Conservation (phyloP, 92 coral and sea anemone species). For the Virgularia gustaviana region DNA sequence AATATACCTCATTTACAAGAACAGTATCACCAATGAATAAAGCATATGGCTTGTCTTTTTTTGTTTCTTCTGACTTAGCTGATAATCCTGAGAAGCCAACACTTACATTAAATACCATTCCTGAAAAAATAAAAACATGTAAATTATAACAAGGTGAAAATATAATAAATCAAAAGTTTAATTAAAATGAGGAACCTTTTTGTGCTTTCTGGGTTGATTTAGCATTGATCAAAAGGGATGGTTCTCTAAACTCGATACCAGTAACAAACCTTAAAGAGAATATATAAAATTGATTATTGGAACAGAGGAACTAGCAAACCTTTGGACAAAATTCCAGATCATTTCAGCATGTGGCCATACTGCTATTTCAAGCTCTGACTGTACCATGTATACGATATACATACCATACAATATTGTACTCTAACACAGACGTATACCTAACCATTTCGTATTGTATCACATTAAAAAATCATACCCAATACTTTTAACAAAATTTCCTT, state of each 20-base stretch:
- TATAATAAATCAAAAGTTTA: not conserved
- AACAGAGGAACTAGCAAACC: too few species aligned
- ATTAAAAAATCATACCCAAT: slow-evolving; percentile 68
- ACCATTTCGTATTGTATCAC: not conserved
- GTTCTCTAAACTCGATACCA: slow-evolving; percentile 96
- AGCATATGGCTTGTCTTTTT: slow-evolving; percentile 70
- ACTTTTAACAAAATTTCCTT: slow-evolving; percentile 85
- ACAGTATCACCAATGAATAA: slow-evolving; percentile 94
- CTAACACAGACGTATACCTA: not conserved
- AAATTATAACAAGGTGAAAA: not conserved
- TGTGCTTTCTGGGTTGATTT: slow-evolving; percentile 80
- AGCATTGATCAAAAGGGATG: slow-evolving; percentile 76
- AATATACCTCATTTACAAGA: slow-evolving; percentile 75
- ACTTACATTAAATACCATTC: slow-evolving; percentile 93
- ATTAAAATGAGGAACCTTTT: slow-evolving; percentile 57
- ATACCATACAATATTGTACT: not conserved
- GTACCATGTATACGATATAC: too few species aligned
- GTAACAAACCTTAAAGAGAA: slow-evolving; percentile 97
- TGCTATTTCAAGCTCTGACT: too few species aligned
- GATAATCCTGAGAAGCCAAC: slow-evolving; percentile 94
- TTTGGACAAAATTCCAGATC: too few species aligned
- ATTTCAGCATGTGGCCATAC: too few species aligned
- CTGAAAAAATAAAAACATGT: slow-evolving; percentile 32
- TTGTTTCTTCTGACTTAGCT: slow-evolving; percentile 60
- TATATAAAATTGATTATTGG: too few species aligned